These are phyloP conservation scores for Nomada lathburiana DNA, from an alignment of 2,888 invertebrate genomes.

Conservation along the genomic window DNA sequence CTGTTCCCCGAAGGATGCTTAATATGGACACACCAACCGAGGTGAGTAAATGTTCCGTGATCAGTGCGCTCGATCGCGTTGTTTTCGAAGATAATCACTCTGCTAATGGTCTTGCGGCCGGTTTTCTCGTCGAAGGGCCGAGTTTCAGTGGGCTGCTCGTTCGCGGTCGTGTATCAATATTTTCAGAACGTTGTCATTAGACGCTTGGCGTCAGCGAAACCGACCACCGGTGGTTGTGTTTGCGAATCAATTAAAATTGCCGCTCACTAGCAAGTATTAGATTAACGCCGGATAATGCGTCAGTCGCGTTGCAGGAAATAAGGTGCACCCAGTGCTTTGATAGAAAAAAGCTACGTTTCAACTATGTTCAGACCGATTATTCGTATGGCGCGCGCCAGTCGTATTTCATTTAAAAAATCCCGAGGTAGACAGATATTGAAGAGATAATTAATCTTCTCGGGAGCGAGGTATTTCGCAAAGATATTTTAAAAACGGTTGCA, in stretches of 20 bases:
- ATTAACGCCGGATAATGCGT: neutral
- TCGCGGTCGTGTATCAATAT: neutral
- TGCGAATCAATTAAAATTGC: slow-evolving; percentile 16
- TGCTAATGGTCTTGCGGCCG: neutral
- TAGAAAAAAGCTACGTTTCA: neutral
- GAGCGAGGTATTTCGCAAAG: neutral
- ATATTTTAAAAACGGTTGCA: neutral
- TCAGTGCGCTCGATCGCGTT: neutral
- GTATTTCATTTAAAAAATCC: neutral
- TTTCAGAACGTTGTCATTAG: neutral
- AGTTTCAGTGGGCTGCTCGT: neutral
- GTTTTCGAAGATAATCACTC: neutral
- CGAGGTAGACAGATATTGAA: neutral
- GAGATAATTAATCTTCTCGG: neutral
- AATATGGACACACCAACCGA: slow-evolving; percentile 57
- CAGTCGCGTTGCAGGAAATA: slow-evolving; percentile 1
- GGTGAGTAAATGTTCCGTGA: slow-evolving; percentile 29
- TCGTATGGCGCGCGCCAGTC: neutral
- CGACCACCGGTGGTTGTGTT: neutral
- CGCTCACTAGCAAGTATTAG: neutral
- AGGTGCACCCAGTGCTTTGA: neutral
- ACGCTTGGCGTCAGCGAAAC: neutral
- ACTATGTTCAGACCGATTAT: too few relatives aligned
- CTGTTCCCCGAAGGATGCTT: neutral
- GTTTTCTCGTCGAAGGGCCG: too few relatives aligned